phyloP scores from a whole-genome alignment of 2,113 vertebrate species.

The Ranitomeya imitator region DNA sequence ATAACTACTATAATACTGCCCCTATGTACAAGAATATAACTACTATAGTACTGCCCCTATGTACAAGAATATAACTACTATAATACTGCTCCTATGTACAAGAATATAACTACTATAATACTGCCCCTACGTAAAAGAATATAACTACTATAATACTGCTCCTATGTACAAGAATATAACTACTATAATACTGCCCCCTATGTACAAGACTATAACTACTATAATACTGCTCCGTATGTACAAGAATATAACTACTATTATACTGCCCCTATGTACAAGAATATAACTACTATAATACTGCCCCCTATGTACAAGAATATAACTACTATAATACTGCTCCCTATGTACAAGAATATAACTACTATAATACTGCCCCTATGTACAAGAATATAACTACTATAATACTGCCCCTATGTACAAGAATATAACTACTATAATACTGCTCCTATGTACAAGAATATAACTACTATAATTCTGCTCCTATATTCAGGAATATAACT shows the following conservation, averaged over 20 bases:
- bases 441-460: background rate
- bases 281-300: slow-evolving; percentile 2
- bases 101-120: slow-evolving; percentile 8
- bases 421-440: background rate
- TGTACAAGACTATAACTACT: background rate
- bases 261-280: background rate
- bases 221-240: slow-evolving; percentile 7
- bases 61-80: slow-evolving; percentile 3
- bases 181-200: background rate
- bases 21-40: slow-evolving; percentile 1
- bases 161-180: background rate
- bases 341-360: slow-evolving; percentile 10
- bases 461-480: slow-evolving; percentile 6
- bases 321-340: background rate
- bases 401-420: background rate
- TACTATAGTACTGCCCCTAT: background rate
- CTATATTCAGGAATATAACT: slow-evolving; percentile 6
- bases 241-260: background rate
- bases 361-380: slow-evolving; percentile 2
- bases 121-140: background rate
- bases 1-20: background rate
- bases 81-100: background rate
- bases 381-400: slow-evolving; percentile 17
- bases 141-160: slow-evolving; percentile 1
- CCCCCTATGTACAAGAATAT: background rate